Conservation (phyloP, 2,113 vertebrate species). For the Sigmodon hispidus region DNA sequence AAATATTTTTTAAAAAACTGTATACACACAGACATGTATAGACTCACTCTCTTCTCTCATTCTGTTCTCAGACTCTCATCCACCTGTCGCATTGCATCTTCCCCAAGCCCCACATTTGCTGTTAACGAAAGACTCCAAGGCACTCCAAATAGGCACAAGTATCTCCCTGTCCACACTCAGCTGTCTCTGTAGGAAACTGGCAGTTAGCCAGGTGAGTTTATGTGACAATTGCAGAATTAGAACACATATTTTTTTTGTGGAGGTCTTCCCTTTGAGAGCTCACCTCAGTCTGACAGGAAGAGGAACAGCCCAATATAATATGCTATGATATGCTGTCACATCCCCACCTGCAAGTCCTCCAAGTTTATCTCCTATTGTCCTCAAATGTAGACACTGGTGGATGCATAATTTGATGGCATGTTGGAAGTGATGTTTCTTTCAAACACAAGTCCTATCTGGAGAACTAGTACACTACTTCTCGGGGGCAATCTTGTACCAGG, state of each 20-base stretch:
- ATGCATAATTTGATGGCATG: background rate
- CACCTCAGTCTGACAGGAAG: background rate
- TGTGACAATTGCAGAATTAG: background rate
- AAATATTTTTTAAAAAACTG: background rate
- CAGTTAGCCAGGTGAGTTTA: background rate
- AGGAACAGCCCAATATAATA: background rate
- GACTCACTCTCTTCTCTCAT: too few relatives aligned
- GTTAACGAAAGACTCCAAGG: background rate
- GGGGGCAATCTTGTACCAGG: background rate
- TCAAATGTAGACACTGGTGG: background rate
- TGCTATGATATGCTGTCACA: background rate
- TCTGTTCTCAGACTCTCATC: background rate
- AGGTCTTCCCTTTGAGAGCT: background rate
- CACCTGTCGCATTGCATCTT: background rate
- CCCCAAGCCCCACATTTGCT: background rate
- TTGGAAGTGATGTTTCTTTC: background rate
- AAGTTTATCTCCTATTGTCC: background rate
- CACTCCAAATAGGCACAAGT: background rate
- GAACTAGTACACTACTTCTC: background rate
- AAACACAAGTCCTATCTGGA: background rate
- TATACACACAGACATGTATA: background rate
- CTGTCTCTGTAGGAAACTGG: background rate
- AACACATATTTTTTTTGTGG: background rate
- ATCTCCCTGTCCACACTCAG: background rate
- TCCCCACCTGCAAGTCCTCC: background rate